Evolutionary conservation across 2,113 vertebrate species (phyloP).

Genomic region (Sporophila hypoxantha): DNA sequence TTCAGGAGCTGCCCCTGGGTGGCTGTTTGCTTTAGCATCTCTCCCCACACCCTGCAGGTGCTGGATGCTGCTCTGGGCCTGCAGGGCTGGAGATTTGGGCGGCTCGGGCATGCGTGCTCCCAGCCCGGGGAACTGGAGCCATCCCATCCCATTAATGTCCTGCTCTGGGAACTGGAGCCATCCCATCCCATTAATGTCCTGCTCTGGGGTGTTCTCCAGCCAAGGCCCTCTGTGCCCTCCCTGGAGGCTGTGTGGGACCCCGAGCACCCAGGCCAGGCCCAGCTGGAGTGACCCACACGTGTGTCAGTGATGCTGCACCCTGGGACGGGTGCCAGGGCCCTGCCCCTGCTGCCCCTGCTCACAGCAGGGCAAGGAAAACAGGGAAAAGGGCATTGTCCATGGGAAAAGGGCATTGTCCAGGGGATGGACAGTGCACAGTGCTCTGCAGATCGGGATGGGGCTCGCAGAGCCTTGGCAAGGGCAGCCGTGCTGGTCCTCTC

Average conservation of each 20-base stretch:
- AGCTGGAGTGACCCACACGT: fast-evolving
- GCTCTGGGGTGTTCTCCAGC: background rate
- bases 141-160: no score
- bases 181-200: fast-evolving
- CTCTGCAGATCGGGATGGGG: background rate
- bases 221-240: background rate
- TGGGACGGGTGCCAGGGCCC: fast-evolving
- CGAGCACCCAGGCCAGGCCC: fast-evolving
- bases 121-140: background rate
- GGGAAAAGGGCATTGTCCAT: fast-evolving
- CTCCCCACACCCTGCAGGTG: background rate
- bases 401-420: background rate
- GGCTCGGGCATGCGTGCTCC: fast-evolving
- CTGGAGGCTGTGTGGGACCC: background rate
- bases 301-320: fast-evolving
- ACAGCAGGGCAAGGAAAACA: fast-evolving
- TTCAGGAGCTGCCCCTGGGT: fast-evolving
- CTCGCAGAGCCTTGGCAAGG: background rate
- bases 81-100: fast-evolving
- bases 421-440: background rate
- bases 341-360: background rate
- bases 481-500: background rate
- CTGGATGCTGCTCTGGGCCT: fast-evolving
- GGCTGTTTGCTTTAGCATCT: background rate
- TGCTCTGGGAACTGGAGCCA: background rate